Percentiles rank a stretch among this genome's conserved stretches.
These are phyloP conservation scores for Rhinella marina DNA, from an alignment of 2,797 vertebrate genomes.

Conservation along the genomic window DNA sequence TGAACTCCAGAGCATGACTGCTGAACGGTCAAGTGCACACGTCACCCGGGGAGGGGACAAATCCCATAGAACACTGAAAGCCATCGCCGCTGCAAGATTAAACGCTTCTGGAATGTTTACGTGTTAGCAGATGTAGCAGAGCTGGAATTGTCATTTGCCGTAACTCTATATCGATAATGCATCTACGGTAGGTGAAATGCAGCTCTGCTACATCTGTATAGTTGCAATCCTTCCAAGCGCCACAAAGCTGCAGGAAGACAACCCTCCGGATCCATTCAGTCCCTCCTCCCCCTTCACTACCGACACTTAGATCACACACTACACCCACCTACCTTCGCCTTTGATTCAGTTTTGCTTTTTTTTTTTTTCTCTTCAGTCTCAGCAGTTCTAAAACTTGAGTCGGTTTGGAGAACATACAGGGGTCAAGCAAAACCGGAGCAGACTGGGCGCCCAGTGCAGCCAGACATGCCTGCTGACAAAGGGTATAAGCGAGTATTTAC, in stretches of 20 bases:
- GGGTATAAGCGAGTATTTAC: slow-evolving; percentile 67
- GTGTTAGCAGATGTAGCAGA: not conserved
- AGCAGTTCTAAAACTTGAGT: slow-evolving; percentile 79
- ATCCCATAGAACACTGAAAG: not conserved
- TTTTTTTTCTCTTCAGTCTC: slow-evolving; percentile 62
- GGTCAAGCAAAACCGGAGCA: slow-evolving; percentile 71
- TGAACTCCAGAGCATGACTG: slow-evolving; percentile 39
- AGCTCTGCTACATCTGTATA: slow-evolving; percentile 7
- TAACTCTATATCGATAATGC: not conserved
- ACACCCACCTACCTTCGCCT: slow-evolving; percentile 84
- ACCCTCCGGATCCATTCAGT: slow-evolving; percentile 66
- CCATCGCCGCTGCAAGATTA: not conserved
- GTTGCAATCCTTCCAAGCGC: slow-evolving; percentile 49
- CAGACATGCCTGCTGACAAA: slow-evolving; percentile 68
- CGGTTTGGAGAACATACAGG: slow-evolving; percentile 74
- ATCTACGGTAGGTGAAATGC: not conserved
- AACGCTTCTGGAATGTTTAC: not conserved
- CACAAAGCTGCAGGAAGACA: slow-evolving; percentile 68
- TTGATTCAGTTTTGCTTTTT: slow-evolving; percentile 64
- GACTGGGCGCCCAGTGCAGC: slow-evolving; percentile 68
- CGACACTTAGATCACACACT: slow-evolving; percentile 67
- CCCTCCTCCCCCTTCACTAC: slow-evolving; percentile 69
- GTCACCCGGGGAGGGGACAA: not conserved
- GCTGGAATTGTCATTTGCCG: not conserved
- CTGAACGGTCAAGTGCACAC: not conserved